These are phyloP conservation scores for Ochotona princeps DNA, from an alignment of 2,113 vertebrate species.

Conservation along the genomic window DNA sequence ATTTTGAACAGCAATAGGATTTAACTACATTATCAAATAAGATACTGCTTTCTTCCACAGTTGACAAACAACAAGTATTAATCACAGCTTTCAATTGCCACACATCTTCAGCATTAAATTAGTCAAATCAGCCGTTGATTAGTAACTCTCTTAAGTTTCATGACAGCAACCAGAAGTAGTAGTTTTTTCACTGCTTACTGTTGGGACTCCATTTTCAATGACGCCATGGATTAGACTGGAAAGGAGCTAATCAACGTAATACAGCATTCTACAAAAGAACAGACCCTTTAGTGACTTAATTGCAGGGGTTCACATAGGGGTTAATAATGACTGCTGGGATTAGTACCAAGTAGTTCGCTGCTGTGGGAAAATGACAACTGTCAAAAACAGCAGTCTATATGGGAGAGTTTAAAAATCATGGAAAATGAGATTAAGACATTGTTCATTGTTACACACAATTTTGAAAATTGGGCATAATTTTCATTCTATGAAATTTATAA, in stretches of 20 bases:
- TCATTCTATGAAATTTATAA: too few relatives aligned
- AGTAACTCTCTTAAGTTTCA: slow-evolving; percentile 55
- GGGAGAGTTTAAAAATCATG: too few relatives aligned
- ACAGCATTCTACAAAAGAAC: slow-evolving; percentile 17
- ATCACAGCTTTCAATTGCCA: slow-evolving; percentile 44
- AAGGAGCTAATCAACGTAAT: slow-evolving; percentile 61
- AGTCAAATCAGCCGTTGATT: slow-evolving; percentile 37
- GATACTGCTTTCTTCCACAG: slow-evolving; percentile 31
- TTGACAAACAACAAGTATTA: slow-evolving; percentile 60
- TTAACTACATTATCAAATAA: slow-evolving; percentile 60
- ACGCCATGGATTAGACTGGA: slow-evolving; percentile 53
- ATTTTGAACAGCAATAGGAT: slow-evolving; percentile 65
- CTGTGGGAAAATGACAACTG: slow-evolving; percentile 23
- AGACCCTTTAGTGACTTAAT: slow-evolving; percentile 52
- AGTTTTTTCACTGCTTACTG: slow-evolving; percentile 28
- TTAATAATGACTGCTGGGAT: slow-evolving; percentile 41
- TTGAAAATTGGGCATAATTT: too few relatives aligned
- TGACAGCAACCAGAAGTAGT: not conserved
- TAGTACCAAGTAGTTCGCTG: slow-evolving; percentile 8
- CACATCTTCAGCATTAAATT: slow-evolving; percentile 42
- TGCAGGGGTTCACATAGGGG: slow-evolving; percentile 6
- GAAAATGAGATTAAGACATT: too few relatives aligned
- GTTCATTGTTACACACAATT: too few relatives aligned
- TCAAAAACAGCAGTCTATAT: not conserved
- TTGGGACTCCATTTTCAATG: slow-evolving; percentile 60